Base-by-base conservation (phyloP, 1,140 invertebrate genomes). In the Procambarus virginalis region DNA sequence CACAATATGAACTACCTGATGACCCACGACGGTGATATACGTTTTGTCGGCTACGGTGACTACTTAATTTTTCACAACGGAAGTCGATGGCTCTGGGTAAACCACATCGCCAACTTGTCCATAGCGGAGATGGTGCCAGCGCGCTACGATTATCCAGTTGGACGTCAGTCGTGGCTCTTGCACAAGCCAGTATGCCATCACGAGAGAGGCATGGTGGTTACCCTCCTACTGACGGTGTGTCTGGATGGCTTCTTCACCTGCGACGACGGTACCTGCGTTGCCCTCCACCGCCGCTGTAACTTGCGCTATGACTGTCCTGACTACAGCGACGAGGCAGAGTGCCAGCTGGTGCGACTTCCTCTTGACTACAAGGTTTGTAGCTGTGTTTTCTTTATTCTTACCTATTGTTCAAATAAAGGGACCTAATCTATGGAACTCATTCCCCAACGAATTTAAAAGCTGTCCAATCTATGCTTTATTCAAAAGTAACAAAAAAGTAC, bases 11-110 rank as follows among this genome's bases (percentile, higher is more conserved):
- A 84, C 14, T 91, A 85, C 83, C 73, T 91, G 51, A 81, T 91
- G 60, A 70, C 48, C 60, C 58, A n/a, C 14, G 22, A 60, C 46
- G 34, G 34, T 34, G 77, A 75, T 17, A 55, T 51, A 34, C 20
- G 46, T 45, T 86, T 91, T 51, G 79, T 86, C 6, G 90, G 90
- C 12, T 91, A 82, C 45, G 90, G 90, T 9, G 90, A 91, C 60
- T 91, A 83, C 78, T n/a, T 86, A 10, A 91, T 91, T 64, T 51
- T 49, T 8, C 46, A 77, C 17, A 78, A 60, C 12, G 83, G 70
- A 17, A 76, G 77, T n/a, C 60, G 58, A 2, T 91, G 90, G 90
- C 6, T 77, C 6, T 91, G 90, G 90, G 34, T 58, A 17, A 83
- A 91, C 34, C 20, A 83, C 12, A 84, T 49, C 20, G 76, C 84